These are phyloP conservation scores for Diachasma alloeum DNA, from an alignment of 1,140 invertebrate species.

Conservation along the genomic window DNA sequence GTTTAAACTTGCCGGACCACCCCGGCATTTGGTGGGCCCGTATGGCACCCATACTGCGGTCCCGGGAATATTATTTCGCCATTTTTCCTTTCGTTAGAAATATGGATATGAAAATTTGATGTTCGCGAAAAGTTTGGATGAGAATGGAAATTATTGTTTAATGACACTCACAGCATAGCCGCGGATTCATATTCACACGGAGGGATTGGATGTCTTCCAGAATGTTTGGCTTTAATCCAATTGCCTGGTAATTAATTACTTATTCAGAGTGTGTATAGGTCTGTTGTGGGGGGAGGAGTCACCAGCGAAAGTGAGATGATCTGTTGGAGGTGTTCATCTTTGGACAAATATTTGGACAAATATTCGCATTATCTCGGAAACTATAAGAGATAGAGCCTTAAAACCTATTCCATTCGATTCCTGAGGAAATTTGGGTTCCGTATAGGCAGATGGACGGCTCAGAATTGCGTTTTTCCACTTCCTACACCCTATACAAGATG, in stretches of 20 bases:
- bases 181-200: slow-evolving; percentile 34
- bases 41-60: slow-evolving; percentile 28
- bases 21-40: slow-evolving; percentile 40
- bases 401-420: too few relatives aligned
- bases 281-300: background rate
- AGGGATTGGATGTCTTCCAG: slow-evolving; percentile 56
- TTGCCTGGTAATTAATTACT: slow-evolving; percentile 54
- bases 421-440: too few relatives aligned
- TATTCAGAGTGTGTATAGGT: slow-evolving; percentile 43
- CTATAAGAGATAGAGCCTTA: too few relatives aligned
- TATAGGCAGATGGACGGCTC: too few relatives aligned
- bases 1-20: slow-evolving; percentile 61
- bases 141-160: slow-evolving; percentile 22
- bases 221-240: slow-evolving; percentile 57
- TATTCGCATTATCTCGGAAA: too few relatives aligned
- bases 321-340: too few relatives aligned
- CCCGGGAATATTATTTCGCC: slow-evolving; percentile 17
- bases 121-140: background rate
- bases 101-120: background rate
- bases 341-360: too few relatives aligned
- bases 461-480: too few relatives aligned
- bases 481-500: too few relatives aligned
- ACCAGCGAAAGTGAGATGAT: background rate
- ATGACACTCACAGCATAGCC: slow-evolving; percentile 35
- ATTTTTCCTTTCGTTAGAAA: background rate